Base-by-base conservation (phyloP, 2,888 invertebrate genomes). In the Patella ulyssiponensis region DNA sequence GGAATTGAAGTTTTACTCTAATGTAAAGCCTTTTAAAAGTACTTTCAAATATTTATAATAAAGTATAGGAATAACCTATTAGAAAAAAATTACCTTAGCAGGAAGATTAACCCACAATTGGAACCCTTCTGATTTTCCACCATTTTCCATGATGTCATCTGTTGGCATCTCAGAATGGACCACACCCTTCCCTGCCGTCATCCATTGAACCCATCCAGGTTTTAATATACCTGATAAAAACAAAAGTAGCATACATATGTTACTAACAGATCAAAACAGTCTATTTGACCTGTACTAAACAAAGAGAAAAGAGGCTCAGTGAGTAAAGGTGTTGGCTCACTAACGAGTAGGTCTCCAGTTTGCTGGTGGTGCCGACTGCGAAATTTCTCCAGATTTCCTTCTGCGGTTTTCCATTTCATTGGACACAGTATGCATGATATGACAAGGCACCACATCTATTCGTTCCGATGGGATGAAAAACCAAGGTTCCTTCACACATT, bases 81-180 rank as follows among this genome's bases (percentile, higher is more conserved):
- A 44, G 44, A 0, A 51, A 73, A 73, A 64, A 73, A 64, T 69
- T 76, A 87, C 87, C 82, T 85, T 85, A 1, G 86, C 82, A n/a
- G 87, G 88, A 20, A 88, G 79, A 77, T 88, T 88, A 71, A 88
- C 84, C 88, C 88, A 88, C 3, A 88, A 81, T 74, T 88, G 88
- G 76, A 88, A 88, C 2, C 88, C 88, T 77, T 88, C 88, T 80
- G 82, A 79, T 27, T 78, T 75, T 12, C 88, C 88, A 15, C 88
- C 88, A 70, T 84, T 76, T 75, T 83, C 82, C 75, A 82, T 71
- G 7, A 86, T 64, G 52, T 86, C 84, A 70, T 84, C 86, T 27
- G 86, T 82, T 3, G 90, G 89, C 88, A 90, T 90, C 78, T 90
- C 90, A 12, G 87, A 85, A 79, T 89, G 90, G 11, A 90, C 82